Evolutionary conservation across 2,797 vertebrate species (phyloP).

Genomic region (Pterois miles): DNA sequence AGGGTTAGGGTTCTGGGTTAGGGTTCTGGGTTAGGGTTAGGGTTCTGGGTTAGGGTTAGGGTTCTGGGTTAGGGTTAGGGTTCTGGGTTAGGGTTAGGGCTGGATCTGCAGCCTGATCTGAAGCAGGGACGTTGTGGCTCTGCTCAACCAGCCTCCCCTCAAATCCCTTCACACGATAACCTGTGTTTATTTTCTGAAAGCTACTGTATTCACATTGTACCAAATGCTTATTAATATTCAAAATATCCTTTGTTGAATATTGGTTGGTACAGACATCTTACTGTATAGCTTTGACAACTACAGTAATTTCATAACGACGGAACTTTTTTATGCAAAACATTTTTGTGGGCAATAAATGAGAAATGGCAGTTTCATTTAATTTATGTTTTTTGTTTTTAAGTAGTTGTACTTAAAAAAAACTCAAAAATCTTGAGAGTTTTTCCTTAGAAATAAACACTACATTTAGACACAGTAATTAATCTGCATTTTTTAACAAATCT

Average conservation of each 20-base stretch:
- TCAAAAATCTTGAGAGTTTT: background rate
- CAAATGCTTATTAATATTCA: background rate
- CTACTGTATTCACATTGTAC: background rate
- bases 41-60: too few relatives aligned
- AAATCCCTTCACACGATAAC: background rate
- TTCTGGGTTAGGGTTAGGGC: too few relatives aligned
- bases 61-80: too few relatives aligned
- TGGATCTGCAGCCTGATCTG: constrained; percentile 24
- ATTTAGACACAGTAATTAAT: background rate
- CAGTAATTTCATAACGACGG: background rate
- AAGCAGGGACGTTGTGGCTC: constrained; percentile 18
- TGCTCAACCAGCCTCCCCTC: constrained; percentile 14
- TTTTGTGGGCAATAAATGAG: background rate
- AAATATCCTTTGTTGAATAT: background rate
- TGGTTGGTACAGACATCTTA: background rate
- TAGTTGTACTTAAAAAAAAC: too few relatives aligned
- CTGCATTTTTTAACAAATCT: background rate
- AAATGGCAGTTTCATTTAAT: background rate
- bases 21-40: too few relatives aligned
- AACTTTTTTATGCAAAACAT: background rate
- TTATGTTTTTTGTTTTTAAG: background rate
- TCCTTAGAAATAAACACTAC: too few relatives aligned
- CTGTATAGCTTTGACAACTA: background rate
- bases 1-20: too few relatives aligned
- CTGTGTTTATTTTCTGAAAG: background rate